Conservation (phyloP, 2,113 vertebrate genomes). For the Gobiocypris rarus region DNA sequence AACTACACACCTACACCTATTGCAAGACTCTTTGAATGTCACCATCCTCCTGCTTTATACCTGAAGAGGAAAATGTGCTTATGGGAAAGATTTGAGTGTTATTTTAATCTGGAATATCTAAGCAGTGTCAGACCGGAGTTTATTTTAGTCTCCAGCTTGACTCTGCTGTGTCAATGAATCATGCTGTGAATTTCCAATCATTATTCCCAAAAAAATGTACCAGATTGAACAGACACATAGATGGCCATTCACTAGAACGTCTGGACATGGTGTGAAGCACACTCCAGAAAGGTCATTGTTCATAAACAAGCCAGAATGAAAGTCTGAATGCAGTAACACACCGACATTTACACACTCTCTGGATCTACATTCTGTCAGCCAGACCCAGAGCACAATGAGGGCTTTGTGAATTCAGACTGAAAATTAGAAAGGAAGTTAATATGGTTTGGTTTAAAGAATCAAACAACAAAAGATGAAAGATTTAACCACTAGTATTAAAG, state of each 20-base stretch:
- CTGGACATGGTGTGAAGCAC: slow-evolving; percentile 24
- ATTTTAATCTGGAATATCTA: slow-evolving; percentile 37
- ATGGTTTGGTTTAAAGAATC: slow-evolving; percentile 1
- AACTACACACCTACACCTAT: background rate
- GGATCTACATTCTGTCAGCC: slow-evolving; percentile 42
- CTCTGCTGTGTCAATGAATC: slow-evolving; percentile 57
- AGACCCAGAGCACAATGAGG: slow-evolving; percentile 46
- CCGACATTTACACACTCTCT: slow-evolving; percentile 21
- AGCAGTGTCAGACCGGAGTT: slow-evolving; percentile 37
- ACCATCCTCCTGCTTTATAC: background rate
- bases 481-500: slow-evolving; percentile 15
- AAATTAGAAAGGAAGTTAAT: slow-evolving; percentile 29
- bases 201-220: slow-evolving; percentile 50
- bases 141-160: slow-evolving; percentile 49
- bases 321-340: slow-evolving; percentile 34
- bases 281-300: slow-evolving; percentile 47
- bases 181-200: slow-evolving; percentile 52
- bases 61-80: slow-evolving; percentile 40
- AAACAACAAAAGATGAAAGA: slow-evolving; percentile 17
- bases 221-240: slow-evolving; percentile 47
- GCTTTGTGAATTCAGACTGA: slow-evolving; percentile 49
- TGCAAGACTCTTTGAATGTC: background rate
- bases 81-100: slow-evolving; percentile 15
- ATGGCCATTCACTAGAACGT: slow-evolving; percentile 27
- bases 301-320: slow-evolving; percentile 53